Base-by-base conservation (phyloP, 1,140 invertebrate genomes). In the Schlechtendalia chinensis region DNA sequence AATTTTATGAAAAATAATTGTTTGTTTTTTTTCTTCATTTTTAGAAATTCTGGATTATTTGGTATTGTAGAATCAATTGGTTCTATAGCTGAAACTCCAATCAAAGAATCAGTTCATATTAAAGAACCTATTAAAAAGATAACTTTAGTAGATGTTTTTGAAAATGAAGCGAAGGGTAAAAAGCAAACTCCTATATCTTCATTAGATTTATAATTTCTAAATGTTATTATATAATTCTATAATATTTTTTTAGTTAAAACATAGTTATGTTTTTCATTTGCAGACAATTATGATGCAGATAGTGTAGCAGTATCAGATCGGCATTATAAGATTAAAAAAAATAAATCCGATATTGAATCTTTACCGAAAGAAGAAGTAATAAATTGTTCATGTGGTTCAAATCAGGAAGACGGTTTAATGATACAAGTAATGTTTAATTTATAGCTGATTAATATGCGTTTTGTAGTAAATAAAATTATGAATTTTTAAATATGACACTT, bases 361-460 rank as follows among this genome's bases (percentile, higher is more conserved):
- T 27, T 83, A 5, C 75, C 81, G 77, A 83, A 86, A 83, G 90
- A 92, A 84, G 94, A 96, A 87, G 91, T 96, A 75, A 94, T 96
- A 74, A 94, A 95, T 86, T 96, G 95, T 85, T 90, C 91, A 29
- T 96, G 94, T 89, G 89, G 90, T 16, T 87, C 89, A 83, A 90
- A 89, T 82, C 95, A 97, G 86, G 96, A 97, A 86, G 95, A 96
- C 85, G 96, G 95, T 5, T 86, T 97, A 5, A 97, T 97, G 95
- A 94, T 97, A 83, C 87, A 88, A 85, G 87, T 88, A 56, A 59
- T 27, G 32, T 29, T 50, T 12, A 50, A 1, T 50, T 50, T 50
- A 50, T 50, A 50, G 1, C 5, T 12, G 14, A n/a, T n/a, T n/a
- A n/a, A n/a, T n/a, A n/a, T 39, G 32, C 3, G 3, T 39, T 39